Evolutionary conservation across 2,113 vertebrate species (phyloP).

Genomic region (Vulpes ferrilata): DNA sequence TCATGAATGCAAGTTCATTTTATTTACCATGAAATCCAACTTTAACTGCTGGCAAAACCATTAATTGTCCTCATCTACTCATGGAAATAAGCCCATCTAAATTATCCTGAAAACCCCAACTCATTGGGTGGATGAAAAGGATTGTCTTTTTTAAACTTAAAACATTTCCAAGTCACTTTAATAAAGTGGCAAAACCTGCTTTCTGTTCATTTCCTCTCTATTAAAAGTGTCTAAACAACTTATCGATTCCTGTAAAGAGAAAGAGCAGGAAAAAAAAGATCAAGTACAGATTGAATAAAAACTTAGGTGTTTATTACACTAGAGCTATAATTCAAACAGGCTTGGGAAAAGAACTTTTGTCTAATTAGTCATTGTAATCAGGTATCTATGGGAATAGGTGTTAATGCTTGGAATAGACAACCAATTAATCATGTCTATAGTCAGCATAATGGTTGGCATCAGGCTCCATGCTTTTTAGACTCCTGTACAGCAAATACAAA

Average conservation of each 20-base stretch:
- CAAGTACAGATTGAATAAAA: constrained; percentile 48
- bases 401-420: constrained; percentile 58
- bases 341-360: constrained; percentile 64
- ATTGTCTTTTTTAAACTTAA: not conserved
- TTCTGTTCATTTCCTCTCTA: constrained; percentile 62
- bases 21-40: not conserved
- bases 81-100: not conserved
- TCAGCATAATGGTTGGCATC: not conserved
- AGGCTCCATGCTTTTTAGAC: not conserved
- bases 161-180: constrained; percentile 10
- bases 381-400: constrained; percentile 60
- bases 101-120: constrained; percentile 24
- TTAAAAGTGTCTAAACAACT: constrained; percentile 54
- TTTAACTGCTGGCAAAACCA: not conserved
- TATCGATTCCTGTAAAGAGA: constrained; percentile 51
- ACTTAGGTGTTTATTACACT: constrained; percentile 47
- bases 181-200: not conserved
- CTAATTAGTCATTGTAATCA: constrained; percentile 73
- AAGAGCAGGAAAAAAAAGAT: not conserved
- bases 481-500: not conserved
- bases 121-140: not conserved
- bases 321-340: constrained; percentile 60
- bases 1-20: not conserved
- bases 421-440: constrained; percentile 48
- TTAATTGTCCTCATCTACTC: not conserved